Evolutionary conservation across 2,888 invertebrate species (phyloP).

Genomic region (Vannuccia rotundouncinata): DNA sequence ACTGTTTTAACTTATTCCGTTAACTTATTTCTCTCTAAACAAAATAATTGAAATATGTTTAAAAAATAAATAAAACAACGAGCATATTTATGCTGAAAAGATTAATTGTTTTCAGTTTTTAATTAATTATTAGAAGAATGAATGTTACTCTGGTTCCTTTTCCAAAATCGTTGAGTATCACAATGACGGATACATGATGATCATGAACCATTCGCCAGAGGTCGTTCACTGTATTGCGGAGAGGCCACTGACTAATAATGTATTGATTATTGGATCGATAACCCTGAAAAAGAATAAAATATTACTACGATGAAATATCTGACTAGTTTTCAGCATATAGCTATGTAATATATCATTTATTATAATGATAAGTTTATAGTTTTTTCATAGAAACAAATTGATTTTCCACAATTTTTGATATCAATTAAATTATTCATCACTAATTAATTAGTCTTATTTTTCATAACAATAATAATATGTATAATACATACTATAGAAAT

Average conservation of each 20-base stretch:
- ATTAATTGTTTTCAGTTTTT: not conserved
- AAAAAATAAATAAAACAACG: not conserved
- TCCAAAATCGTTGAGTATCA: constrained; percentile 68
- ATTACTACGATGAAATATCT: too few relatives aligned
- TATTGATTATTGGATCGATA: constrained; percentile 85
- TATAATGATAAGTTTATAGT: too few relatives aligned
- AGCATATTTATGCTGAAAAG: not conserved
- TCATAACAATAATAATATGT: too few relatives aligned
- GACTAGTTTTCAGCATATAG: too few relatives aligned
- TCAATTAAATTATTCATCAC: too few relatives aligned
- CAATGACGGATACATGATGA: constrained; percentile 90
- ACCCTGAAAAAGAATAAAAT: constrained; percentile 63
- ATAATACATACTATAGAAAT: too few relatives aligned
- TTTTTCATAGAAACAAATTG: too few relatives aligned
- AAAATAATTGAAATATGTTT: not conserved
- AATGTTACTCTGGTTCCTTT: not conserved
- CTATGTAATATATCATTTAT: too few relatives aligned
- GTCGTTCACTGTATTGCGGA: constrained; percentile 81
- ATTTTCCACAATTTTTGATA: too few relatives aligned
- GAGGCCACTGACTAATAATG: constrained; percentile 96
- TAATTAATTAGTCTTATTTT: too few relatives aligned
- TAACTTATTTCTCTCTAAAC: not conserved
- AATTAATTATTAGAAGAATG: not conserved
- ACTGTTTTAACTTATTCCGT: too few relatives aligned
- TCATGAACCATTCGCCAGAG: constrained; percentile 97